Conservation (phyloP, 2,888 invertebrate genomes). For the Hirtodrosophila cameraria region DNA sequence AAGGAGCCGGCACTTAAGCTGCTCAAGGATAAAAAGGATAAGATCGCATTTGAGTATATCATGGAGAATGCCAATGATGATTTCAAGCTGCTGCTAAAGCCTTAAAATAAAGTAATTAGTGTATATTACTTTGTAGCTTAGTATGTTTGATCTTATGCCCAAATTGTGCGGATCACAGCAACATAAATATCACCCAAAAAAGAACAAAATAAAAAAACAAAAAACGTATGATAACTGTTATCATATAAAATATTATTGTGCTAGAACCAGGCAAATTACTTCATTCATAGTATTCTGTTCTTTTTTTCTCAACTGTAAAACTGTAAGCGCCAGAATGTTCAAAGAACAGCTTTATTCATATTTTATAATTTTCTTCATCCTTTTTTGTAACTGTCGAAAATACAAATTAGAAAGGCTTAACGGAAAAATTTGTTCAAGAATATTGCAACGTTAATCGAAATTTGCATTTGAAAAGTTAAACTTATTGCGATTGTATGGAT, state of each 20-base stretch:
- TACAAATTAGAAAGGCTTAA: constrained; percentile 4
- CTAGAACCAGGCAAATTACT: constrained; percentile 12
- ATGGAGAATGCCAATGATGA: constrained; percentile 83
- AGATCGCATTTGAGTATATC: constrained; percentile 83
- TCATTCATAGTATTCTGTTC: constrained; percentile 25
- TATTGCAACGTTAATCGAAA: constrained; percentile 21
- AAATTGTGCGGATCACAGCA: constrained; percentile 11
- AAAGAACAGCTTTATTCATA: background rate
- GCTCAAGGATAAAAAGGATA: constrained; percentile 84
- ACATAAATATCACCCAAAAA: constrained; percentile 17
- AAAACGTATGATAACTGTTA: constrained; percentile 29
- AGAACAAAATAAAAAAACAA: too few relatives aligned
- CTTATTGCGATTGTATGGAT: background rate
- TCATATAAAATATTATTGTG: constrained; percentile 16
- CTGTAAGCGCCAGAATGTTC: constrained; percentile 43
- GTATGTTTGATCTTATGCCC: constrained; percentile 10
- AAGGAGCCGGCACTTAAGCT: constrained; percentile 79
- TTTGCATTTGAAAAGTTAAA: constrained; percentile 25
- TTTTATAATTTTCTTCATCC: constrained; percentile 8
- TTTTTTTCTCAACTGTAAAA: constrained; percentile 34
- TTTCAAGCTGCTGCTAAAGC: constrained; percentile 82
- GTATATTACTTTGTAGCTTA: constrained; percentile 19
- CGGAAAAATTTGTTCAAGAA: background rate
- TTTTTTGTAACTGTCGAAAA: background rate
- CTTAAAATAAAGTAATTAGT: constrained; percentile 47